Base-by-base conservation (phyloP, 2,888 invertebrate species). In the Oxytorus armatus region DNA sequence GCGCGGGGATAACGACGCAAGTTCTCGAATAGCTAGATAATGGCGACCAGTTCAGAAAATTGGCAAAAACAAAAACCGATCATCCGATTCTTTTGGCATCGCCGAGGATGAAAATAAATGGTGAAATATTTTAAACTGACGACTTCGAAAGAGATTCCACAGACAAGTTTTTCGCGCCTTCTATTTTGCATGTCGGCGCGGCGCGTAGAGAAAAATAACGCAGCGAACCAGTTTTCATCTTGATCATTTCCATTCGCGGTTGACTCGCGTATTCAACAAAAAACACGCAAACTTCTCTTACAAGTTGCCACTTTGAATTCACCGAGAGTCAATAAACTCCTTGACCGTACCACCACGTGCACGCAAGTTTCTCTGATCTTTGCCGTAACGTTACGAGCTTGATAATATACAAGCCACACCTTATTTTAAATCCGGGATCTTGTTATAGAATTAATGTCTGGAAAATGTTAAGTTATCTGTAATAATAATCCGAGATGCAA, bases 251-350 rank as follows among this genome's bases (percentile, higher is more conserved):
- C 23, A 72, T 44, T 66, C 44, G 14, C 63, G 14, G 21, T n/a
- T n/a, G 42, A 36, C 33, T 14, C 39, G 14, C 39, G 57, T 8
- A 8, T 42, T n/a, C n/a, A n/a, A n/a, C n/a, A 49, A 29, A 11
- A 10, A 14, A 47, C 25, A 53, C 18, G 59, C 36, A 47, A 39
- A 61, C 18, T 51, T 70, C 49, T 61, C 39, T 65, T 57, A 39
- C 47, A 42, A 75, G 65, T 76, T 68, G 66, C 59, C 55, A 55
- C 51, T 79, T 81, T 63, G 66, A 42, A 39, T 49, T 49, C 36
- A 33, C 21, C 11, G 10, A 72, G 59, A 21, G 42, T 78, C 75
- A 81, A 81, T 76, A 79, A 78, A 79, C 81, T 68, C n/a, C 42
- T 44, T 49, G 66, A 66, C 66, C 39, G n/a, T n/a, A n/a, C 49